A percentile compares a stretch with the other conserved stretches of the same genome.
Conservation (phyloP, 2,888 invertebrate species). For the Odontocerum albicorne region DNA sequence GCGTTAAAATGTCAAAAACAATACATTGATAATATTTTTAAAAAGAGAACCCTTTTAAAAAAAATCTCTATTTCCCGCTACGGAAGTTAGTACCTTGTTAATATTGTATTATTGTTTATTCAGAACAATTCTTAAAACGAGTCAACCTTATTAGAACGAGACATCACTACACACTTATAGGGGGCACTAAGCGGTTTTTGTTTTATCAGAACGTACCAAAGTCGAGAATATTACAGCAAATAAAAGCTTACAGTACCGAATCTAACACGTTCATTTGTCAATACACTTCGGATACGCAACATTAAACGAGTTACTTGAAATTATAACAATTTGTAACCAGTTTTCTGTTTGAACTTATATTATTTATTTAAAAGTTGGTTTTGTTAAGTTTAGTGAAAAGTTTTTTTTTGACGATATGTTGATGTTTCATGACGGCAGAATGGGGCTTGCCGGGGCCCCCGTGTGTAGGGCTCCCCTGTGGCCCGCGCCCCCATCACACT, state of each 20-base stretch:
- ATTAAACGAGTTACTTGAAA: conserved; percentile 2
- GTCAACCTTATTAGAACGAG: conserved; percentile 21
- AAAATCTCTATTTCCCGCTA: too few relatives aligned
- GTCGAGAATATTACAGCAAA: conserved; percentile 29
- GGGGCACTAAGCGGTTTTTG: conserved; percentile 29
- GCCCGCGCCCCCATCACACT: conserved; percentile 48
- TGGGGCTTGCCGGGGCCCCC: conserved; percentile 49
- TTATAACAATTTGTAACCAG: not conserved
- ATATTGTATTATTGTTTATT: too few relatives aligned
- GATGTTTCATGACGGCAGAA: conserved; percentile 41
- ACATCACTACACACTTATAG: conserved; percentile 17
- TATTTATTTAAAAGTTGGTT: too few relatives aligned
- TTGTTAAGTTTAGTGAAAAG: too few relatives aligned
- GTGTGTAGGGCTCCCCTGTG: conserved; percentile 50
- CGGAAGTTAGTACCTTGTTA: too few relatives aligned
- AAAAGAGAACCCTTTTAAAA: too few relatives aligned
- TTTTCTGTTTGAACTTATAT: too few relatives aligned
- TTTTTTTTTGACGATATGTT: too few relatives aligned
- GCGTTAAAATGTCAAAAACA: too few relatives aligned
- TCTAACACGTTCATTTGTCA: conserved; percentile 22
- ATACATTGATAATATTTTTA: too few relatives aligned
- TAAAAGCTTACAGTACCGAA: conserved; percentile 29
- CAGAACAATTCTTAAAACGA: too few relatives aligned
- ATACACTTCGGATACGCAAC: conserved; percentile 10
- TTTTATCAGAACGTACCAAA: conserved; percentile 34